These are phyloP conservation scores for Sinonovacula constricta DNA, from an alignment of 1,140 invertebrate species.

Conservation along the genomic window DNA sequence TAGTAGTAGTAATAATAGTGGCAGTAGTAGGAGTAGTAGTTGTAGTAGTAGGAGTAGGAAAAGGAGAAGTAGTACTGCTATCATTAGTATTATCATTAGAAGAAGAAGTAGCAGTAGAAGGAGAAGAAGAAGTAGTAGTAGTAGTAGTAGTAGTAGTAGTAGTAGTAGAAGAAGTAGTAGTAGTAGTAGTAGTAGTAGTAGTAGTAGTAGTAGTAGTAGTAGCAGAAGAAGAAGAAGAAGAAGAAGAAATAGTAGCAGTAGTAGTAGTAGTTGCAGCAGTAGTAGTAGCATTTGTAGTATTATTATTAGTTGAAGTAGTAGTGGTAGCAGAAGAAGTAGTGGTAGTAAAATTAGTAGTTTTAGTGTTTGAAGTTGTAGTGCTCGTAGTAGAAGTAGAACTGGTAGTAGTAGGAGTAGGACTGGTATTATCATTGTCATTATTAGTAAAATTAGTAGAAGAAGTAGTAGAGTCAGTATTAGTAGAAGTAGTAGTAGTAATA, in stretches of 20 bases:
- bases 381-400: slow-evolving; percentile 14
- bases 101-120: not conserved
- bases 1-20: too few species aligned
- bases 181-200: slow-evolving; percentile 3
- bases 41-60: slow-evolving; percentile 16
- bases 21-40: too few species aligned
- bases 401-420: slow-evolving; percentile 25
- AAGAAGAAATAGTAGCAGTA: slow-evolving; percentile 19
- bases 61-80: not conserved
- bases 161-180: slow-evolving; percentile 5
- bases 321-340: slow-evolving; percentile 9
- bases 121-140: slow-evolving; percentile 1
- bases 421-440: slow-evolving; percentile 16
- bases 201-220: slow-evolving; percentile 11
- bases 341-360: slow-evolving; percentile 30
- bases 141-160: slow-evolving; percentile 12
- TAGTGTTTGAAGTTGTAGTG: slow-evolving; percentile 12
- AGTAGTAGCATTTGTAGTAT: not conserved
- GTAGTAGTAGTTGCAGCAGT: not conserved
- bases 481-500: slow-evolving; percentile 8
- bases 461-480: slow-evolving; percentile 16
- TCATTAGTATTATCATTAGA: too few species aligned
- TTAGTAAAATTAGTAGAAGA: slow-evolving; percentile 20
- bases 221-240: too few species aligned
- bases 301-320: not conserved